Percentiles rank a stretch among this genome's conserved stretches.
phyloP scores from a whole-genome alignment of 2,888 invertebrate species.

The Pollenia griseotomentosa region DNA sequence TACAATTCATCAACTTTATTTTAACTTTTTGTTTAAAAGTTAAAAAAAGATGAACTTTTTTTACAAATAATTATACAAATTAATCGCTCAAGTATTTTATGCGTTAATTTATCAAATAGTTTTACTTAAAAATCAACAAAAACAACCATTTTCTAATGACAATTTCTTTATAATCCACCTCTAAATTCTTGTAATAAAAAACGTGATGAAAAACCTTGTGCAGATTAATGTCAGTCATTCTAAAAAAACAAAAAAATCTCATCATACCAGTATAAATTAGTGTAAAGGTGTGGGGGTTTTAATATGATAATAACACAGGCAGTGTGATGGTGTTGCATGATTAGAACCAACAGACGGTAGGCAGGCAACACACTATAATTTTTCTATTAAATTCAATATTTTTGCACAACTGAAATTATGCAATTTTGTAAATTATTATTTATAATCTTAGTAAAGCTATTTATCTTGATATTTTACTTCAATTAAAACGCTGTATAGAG shows the following conservation, averaged over 20 bases:
- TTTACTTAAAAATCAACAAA: background rate
- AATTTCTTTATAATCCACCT: background rate
- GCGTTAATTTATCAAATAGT: too few species aligned
- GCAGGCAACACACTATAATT: constrained; percentile 43
- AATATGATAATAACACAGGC: constrained; percentile 59
- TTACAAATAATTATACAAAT: background rate
- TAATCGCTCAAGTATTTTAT: too few species aligned
- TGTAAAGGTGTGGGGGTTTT: constrained; percentile 55
- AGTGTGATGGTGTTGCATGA: constrained; percentile 46
- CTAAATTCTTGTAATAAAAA: constrained; percentile 18
- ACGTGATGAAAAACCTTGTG: constrained; percentile 66
- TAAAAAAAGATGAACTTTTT: too few species aligned
- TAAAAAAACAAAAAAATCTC: constrained; percentile 21
- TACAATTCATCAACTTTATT: too few species aligned
- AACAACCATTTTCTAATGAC: constrained; percentile 8
- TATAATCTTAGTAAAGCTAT: constrained; percentile 19
- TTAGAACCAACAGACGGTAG: constrained; percentile 23
- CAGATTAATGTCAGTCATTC: constrained; percentile 58
- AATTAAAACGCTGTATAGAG: background rate
- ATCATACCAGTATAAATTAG: constrained; percentile 18
- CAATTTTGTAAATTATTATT: constrained; percentile 50
- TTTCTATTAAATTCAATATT: constrained; percentile 55
- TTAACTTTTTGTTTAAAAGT: too few species aligned
- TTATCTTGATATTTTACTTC: constrained; percentile 3
- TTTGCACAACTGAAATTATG: constrained; percentile 53